These are phyloP conservation scores for Odontocerum albicorne DNA, from an alignment of 2,888 invertebrate species.

Conservation along the genomic window DNA sequence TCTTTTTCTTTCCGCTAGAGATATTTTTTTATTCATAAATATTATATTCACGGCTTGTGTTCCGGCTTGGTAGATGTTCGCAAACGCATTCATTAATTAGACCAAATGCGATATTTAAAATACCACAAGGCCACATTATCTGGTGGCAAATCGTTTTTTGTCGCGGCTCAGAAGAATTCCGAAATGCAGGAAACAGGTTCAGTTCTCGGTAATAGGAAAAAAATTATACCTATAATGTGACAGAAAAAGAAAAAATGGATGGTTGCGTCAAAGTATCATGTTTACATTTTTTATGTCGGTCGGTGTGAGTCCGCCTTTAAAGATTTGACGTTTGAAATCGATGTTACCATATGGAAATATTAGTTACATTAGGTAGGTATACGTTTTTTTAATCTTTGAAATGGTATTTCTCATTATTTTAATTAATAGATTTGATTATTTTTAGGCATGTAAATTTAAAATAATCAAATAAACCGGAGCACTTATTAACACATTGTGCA, in stretches of 20 bases:
- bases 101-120: slow-evolving; percentile 10
- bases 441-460: too few relatives aligned
- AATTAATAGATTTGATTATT: too few relatives aligned
- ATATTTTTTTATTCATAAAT: too few relatives aligned
- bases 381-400: too few relatives aligned
- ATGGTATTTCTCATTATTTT: too few relatives aligned
- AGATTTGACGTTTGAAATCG: slow-evolving; percentile 11
- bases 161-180: slow-evolving; percentile 20
- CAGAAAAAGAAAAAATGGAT: slow-evolving; percentile 17
- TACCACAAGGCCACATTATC: slow-evolving; percentile 5
- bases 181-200: slow-evolving; percentile 35
- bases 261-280: slow-evolving; percentile 22
- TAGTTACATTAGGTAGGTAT: too few relatives aligned
- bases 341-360: slow-evolving; percentile 22
- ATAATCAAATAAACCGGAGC: too few relatives aligned
- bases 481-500: too few relatives aligned
- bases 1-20: too few relatives aligned
- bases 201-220: slow-evolving; percentile 4
- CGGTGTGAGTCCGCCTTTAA: slow-evolving; percentile 2
- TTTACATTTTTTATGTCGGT: slow-evolving; percentile 22
- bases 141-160: slow-evolving; percentile 13
- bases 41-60: slow-evolving; percentile 10
- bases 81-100: slow-evolving; percentile 23
- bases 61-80: slow-evolving; percentile 20
- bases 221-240: slow-evolving; percentile 4